Base-by-base conservation (phyloP, 2,113 vertebrate genomes). In the Macaca nemestrina region DNA sequence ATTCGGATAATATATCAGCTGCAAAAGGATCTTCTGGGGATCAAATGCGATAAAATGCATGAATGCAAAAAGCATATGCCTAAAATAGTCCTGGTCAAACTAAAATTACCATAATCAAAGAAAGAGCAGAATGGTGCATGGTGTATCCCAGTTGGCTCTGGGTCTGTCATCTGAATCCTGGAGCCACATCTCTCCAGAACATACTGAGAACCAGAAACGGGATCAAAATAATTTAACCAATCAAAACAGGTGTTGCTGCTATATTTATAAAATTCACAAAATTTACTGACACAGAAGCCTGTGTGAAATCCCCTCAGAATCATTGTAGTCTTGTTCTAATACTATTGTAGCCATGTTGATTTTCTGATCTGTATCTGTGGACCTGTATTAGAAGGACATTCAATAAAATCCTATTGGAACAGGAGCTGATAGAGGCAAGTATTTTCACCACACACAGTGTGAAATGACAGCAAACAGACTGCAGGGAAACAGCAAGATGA, bases 1-100 rank as follows among this genome's bases (percentile, higher is more conserved):
- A 93, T 95, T 89, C 86, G 90, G 50, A 95, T 83, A 97, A 89
- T 81, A 81, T 73, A 85, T 90, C 83, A 84, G 61, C 55, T 84
- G 48, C 87, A 68, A 90, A 87, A 50, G 73, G 89, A 89, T 95
- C 83, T 95, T 88, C 82, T 81, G 92, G 59, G 86, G 61, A 89
- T 96, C 95, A 93, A 93, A 89, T 87, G 88, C 83, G 75, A 97
- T 90, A 73, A 97, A 95, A 94, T 75, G 64, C 25, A 2, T 95
- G 57, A 79, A 87, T 93, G 64, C 67, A 95, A 93, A 90, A 68
- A 93, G 18, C 64, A 7, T 92, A 90, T 68, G 80, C 85, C 87
- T 89, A 81, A 32, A 94, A 94, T 25, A 95, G 84, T 88, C 45
- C 38, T 90, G 75, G 73, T 92, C 93, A 87, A 55, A 81, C 75